phyloP scores from a whole-genome alignment of 2,888 invertebrate species.

The Andrena bicolor region DNA sequence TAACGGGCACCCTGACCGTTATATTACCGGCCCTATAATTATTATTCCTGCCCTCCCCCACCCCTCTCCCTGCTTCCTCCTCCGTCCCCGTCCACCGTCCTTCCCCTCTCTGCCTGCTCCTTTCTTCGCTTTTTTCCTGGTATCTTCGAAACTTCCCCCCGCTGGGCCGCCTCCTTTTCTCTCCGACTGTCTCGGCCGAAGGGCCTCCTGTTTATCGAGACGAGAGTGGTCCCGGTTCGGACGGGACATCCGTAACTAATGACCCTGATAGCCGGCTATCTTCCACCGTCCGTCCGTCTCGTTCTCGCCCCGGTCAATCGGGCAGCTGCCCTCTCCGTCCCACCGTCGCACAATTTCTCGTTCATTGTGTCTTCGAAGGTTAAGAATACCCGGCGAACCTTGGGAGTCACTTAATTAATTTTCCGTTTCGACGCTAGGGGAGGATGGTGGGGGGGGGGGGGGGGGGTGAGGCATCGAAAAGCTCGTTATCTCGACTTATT shows the following conservation, averaged over 20 bases:
- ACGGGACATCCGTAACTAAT: conserved; percentile 84
- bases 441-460: conserved; percentile 8
- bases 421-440: conserved; percentile 76
- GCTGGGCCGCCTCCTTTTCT: conserved; percentile 67
- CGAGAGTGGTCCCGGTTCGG: conserved; percentile 82
- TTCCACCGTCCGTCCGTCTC: conserved; percentile 61
- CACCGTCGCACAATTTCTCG: conserved; percentile 70
- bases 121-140: conserved; percentile 11
- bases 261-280: conserved; percentile 82
- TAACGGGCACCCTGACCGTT: conserved; percentile 81
- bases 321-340: conserved; percentile 23
- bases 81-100: conserved; percentile 1
- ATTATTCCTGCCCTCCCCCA: conserved; percentile 77
- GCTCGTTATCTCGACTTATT: conserved; percentile 79
- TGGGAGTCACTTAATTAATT: conserved; percentile 81
- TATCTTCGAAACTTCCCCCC: conserved; percentile 55
- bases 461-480: conserved; percentile 76
- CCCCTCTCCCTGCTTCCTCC: neutral
- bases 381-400: conserved; percentile 78
- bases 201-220: conserved; percentile 81
- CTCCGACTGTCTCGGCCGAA: conserved; percentile 60
- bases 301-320: conserved; percentile 38
- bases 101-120: neutral
- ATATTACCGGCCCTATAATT: conserved; percentile 82
- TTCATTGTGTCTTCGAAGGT: conserved; percentile 76